phyloP scores from a whole-genome alignment of 2,888 invertebrate genomes.

The Drosophila borborema region DNA sequence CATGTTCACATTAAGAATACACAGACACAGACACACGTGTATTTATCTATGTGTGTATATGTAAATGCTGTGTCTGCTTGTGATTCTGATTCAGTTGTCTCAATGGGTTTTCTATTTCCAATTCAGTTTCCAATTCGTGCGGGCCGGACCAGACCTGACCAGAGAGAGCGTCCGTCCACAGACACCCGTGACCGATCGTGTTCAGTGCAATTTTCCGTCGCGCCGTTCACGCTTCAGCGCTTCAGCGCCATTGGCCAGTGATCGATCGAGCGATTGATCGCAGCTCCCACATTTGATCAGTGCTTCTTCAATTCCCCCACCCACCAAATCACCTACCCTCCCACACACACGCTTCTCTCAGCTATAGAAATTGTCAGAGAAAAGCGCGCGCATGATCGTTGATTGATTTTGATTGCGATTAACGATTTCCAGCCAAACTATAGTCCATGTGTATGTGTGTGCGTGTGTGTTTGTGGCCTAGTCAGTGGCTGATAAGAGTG shows the following conservation, averaged over 20 bases:
- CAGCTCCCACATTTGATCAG: too few relatives aligned
- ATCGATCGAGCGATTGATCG: too few relatives aligned
- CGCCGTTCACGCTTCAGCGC: conserved; percentile 64
- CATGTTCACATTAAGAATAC: conserved; percentile 15
- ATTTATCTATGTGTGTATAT: not conserved
- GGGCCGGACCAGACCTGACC: conserved; percentile 33
- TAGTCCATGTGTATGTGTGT: conserved; percentile 13
- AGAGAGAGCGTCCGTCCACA: conserved; percentile 2
- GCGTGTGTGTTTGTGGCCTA: conserved; percentile 29
- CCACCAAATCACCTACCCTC: too few relatives aligned
- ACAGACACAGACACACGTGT: not conserved
- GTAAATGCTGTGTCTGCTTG: conserved; percentile 24
- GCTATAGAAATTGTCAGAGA: not conserved
- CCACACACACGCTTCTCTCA: too few relatives aligned
- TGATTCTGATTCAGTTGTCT: conserved; percentile 42
- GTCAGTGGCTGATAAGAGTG: conserved; percentile 54
- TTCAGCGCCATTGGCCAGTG: conserved; percentile 44
- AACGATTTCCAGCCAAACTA: conserved; percentile 12
- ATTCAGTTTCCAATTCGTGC: conserved; percentile 70
- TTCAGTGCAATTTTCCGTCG: conserved; percentile 58
- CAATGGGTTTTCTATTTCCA: conserved; percentile 69
- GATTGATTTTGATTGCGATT: conserved; percentile 42
- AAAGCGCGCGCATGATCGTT: conserved; percentile 30
- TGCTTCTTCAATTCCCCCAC: too few relatives aligned
- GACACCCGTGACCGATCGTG: conserved; percentile 10